Conservation (phyloP, 2,888 invertebrate species). For the Heliconius sara region DNA sequence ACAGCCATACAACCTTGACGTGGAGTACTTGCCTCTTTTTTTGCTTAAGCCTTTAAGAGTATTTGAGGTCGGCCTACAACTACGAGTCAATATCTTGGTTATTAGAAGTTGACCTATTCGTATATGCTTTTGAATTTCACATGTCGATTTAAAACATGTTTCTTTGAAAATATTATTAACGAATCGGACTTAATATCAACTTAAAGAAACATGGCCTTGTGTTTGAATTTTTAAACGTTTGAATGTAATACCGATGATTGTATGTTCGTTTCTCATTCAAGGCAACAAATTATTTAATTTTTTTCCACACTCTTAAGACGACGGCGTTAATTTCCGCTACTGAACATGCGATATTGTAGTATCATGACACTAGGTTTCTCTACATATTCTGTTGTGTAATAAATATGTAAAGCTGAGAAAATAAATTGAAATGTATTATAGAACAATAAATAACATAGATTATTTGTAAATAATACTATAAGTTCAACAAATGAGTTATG, state of each 20-base stretch:
- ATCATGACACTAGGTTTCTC: no score
- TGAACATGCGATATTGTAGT: neutral
- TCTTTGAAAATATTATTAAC: neutral
- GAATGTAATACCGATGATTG: neutral
- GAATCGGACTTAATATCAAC: neutral
- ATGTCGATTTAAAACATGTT: slow-evolving; percentile 12
- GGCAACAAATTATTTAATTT: neutral
- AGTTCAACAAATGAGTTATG: no score
- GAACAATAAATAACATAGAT: no score
- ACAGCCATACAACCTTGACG: slow-evolving; percentile 6
- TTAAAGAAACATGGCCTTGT: neutral
- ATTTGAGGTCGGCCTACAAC: slow-evolving; percentile 45
- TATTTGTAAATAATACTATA: no score
- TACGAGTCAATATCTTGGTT: slow-evolving; percentile 48
- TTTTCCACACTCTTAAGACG: neutral
- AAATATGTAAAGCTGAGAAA: no score
- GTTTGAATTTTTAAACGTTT: neutral
- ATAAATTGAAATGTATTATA: no score
- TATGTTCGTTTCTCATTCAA: neutral
- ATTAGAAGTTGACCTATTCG: slow-evolving; percentile 44
- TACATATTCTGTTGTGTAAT: no score
- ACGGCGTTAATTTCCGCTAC: neutral
- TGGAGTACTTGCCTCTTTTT: slow-evolving; percentile 26
- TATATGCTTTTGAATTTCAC: slow-evolving; percentile 32
- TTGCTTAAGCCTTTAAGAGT: slow-evolving; percentile 49